A percentile compares a stretch with the other conserved stretches of the same genome.
Evolutionary conservation across 2,797 vertebrate genomes (phyloP).

Genomic region (Meda fulgida): DNA sequence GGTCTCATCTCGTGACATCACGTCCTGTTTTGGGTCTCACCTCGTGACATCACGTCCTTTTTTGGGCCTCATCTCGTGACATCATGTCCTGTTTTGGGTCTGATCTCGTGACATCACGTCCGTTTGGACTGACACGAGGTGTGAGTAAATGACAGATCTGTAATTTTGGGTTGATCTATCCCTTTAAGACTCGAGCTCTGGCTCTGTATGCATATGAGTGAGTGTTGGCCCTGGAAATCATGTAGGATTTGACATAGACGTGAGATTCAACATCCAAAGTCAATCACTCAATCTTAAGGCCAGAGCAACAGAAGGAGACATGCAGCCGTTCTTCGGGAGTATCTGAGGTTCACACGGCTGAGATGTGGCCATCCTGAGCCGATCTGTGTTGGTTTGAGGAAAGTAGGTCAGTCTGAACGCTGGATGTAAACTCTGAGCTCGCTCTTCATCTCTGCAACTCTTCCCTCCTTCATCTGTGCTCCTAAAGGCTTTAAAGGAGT

Average conservation of each 20-base stretch:
- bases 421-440: slow-evolving; percentile 73
- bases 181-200: no score
- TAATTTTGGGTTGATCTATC: no score
- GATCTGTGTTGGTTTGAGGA: slow-evolving; percentile 74
- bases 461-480: slow-evolving; percentile 57
- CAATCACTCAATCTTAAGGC: neutral
- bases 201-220: no score
- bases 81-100: no score
- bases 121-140: no score
- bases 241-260: neutral
- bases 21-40: no score
- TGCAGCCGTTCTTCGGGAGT: neutral
- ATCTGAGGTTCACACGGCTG: slow-evolving; percentile 31
- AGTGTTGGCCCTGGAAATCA: neutral
- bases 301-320: neutral
- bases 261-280: slow-evolving; percentile 34
- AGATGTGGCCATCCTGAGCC: slow-evolving; percentile 53
- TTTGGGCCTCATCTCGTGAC: no score
- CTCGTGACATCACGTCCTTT: no score
- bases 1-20: no score
- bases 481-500: no score
- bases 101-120: no score
- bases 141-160: no score
- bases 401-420: slow-evolving; percentile 78
- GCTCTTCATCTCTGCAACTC: slow-evolving; percentile 42